Conservation (phyloP, 2,113 vertebrate genomes). For the Chaetodon trifascialis region DNA sequence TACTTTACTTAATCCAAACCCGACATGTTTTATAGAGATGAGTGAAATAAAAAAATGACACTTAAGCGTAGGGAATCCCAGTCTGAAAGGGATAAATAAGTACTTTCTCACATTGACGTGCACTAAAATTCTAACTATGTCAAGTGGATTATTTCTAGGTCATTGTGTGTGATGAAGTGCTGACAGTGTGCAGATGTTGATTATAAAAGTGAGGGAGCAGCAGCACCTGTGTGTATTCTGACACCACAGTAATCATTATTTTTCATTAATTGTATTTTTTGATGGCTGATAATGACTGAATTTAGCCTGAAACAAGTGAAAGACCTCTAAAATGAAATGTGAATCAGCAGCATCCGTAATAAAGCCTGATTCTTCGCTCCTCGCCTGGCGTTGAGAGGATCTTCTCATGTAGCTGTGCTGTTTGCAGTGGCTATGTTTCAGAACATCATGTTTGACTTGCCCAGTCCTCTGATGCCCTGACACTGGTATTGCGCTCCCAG, state of each 20-base stretch:
- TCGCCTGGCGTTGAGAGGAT: slow-evolving; percentile 7
- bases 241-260: not conserved
- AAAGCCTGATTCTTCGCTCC: not conserved
- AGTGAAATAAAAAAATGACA: slow-evolving; percentile 23
- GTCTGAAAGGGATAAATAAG: slow-evolving; percentile 30
- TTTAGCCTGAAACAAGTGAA: too few species aligned
- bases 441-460: slow-evolving; percentile 74
- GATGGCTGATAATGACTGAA: not conserved
- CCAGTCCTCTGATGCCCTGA: slow-evolving; percentile 60
- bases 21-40: slow-evolving; percentile 37
- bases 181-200: not conserved
- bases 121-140: slow-evolving; percentile 9
- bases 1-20: slow-evolving; percentile 29
- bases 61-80: not conserved
- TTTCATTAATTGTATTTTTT: not conserved
- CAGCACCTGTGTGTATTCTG: not conserved
- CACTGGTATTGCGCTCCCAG: slow-evolving; percentile 51
- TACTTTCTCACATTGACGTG: slow-evolving; percentile 19
- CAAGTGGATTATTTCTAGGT: slow-evolving; percentile 18
- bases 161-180: not conserved
- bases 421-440: slow-evolving; percentile 74
- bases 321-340: not conserved
- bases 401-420: slow-evolving; percentile 55
- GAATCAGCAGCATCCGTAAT: not conserved
- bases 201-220: not conserved